Base-by-base conservation (phyloP, 2,888 invertebrate species). In the Aphelenchoides bicaudatus region DNA sequence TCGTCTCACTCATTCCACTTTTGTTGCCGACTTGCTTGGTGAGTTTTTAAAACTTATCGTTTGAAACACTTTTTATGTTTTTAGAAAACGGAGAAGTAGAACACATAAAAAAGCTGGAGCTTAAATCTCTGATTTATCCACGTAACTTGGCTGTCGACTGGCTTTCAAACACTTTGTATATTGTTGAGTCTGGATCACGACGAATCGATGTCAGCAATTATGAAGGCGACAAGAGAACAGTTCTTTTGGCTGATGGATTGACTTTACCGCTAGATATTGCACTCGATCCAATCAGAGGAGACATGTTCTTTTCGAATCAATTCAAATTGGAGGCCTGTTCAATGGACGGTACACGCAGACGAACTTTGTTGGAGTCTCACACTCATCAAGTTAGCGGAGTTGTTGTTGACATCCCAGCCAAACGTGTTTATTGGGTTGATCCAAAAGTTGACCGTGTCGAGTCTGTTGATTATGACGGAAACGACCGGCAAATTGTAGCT, bases 401-500 rank as follows among this genome's bases (percentile, higher is more conserved):
- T 28, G 57, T 67, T 13, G 67, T 66, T n/a, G 67, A 66, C 39
- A 66, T 66, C n/a, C 87, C 91, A 25, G 87, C 88, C 0, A 87
- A 88, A 73, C 83, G 94, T 50, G 86, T 98, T 5, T 94, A 89
- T 82, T 96, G 94, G 93, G 92, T 93, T 75, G 96, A 98, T 80
- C 89, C 91, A 0, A 83, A 92, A 13, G 82, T 94, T 54, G 93
- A 96, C 82, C 91, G 93, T 79, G 91, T 98, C 65, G 93, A 94
- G 79, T 90, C 91, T 0, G 89, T 92, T 0, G 90, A 93, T 80
- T 98, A 96, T 80, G 86, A 90, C 52, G 89, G 89, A 0, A 85
- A 88, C 30, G 84, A 86, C 38, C 66, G 75, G 5, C 63, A 70
- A 5, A 59, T 73, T 38, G 72, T 77, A 13, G 75, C 74, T 4